phyloP scores from a whole-genome alignment of 1,140 invertebrate genomes.

The Tachypleus tridentatus region DNA sequence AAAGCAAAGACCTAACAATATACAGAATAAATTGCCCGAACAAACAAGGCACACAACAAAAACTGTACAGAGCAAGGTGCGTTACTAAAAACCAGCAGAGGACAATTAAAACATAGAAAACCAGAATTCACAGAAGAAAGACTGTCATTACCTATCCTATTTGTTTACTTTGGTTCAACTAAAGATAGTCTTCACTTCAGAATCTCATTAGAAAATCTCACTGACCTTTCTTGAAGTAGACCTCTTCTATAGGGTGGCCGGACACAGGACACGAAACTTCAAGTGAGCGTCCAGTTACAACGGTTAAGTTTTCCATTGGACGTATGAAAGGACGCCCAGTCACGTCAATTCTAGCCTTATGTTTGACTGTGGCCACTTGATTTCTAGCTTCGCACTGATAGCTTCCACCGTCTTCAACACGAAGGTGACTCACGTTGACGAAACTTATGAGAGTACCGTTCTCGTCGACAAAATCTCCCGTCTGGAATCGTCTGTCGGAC shows the following conservation, averaged over 20 bases:
- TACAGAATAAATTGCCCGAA: too few species aligned
- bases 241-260: conserved; percentile 77
- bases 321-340: conserved; percentile 79
- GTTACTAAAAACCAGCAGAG: too few species aligned
- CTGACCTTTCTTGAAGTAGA: conserved; percentile 76
- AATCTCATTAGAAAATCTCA: background rate
- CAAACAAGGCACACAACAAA: too few species aligned
- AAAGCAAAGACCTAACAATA: too few species aligned
- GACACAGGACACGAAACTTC: conserved; percentile 86
- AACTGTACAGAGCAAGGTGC: too few species aligned
- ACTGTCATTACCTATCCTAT: too few species aligned
- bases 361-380: conserved; percentile 76
- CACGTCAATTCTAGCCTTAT: conserved; percentile 77
- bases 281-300: conserved; percentile 70
- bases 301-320: conserved; percentile 80
- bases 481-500: conserved; percentile 21
- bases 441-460: conserved; percentile 20
- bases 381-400: conserved; percentile 85
- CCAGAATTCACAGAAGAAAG: too few species aligned
- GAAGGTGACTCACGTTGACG: conserved; percentile 25
- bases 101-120: too few species aligned
- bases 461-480: conserved; percentile 24
- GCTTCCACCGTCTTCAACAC: conserved; percentile 20
- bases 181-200: too few species aligned
- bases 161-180: too few species aligned